These are phyloP conservation scores for Pangasius macronema DNA, from an alignment of 2,797 vertebrate genomes.

Conservation along the genomic window DNA sequence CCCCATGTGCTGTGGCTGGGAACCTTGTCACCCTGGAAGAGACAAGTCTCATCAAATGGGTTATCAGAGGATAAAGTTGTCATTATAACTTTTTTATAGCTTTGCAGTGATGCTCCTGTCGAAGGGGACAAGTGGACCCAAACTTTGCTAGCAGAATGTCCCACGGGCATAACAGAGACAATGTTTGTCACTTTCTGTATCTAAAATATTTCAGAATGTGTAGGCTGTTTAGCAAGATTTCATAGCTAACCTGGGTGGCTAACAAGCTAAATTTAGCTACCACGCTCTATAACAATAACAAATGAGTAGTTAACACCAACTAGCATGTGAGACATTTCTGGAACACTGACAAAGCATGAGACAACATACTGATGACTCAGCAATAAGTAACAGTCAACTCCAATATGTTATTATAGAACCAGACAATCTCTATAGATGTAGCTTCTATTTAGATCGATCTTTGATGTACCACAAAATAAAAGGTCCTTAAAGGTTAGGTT, in stretches of 20 bases:
- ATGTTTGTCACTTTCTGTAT: background rate
- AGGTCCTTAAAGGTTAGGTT: background rate
- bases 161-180: background rate
- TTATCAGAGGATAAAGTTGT: background rate
- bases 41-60: background rate
- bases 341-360: background rate
- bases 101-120: background rate
- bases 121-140: background rate
- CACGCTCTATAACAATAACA: background rate
- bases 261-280: background rate
- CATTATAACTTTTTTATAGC: background rate
- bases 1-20: background rate
- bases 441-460: background rate
- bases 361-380: background rate
- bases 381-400: background rate
- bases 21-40: background rate
- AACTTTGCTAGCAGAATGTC: background rate
- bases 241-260: background rate
- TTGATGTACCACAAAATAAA: background rate
- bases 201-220: background rate
- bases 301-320: background rate
- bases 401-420: background rate
- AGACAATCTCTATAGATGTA: background rate
- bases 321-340: background rate
- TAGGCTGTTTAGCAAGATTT: background rate